These are phyloP conservation scores for Tachysurus fulvidraco DNA, from an alignment of 2,113 vertebrate species.

Conservation along the genomic window DNA sequence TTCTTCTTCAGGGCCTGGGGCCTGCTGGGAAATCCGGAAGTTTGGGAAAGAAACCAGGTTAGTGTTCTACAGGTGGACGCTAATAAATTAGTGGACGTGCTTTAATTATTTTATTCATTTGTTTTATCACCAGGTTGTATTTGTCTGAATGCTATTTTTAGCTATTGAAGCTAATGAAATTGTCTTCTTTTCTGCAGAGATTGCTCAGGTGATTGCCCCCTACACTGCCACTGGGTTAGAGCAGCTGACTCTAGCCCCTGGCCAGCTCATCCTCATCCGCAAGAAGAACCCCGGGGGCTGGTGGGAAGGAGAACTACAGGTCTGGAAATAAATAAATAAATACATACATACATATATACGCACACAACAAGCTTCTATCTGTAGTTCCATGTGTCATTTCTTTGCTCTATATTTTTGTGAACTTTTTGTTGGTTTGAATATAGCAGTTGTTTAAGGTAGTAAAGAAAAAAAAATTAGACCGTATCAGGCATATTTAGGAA, in stretches of 20 bases:
- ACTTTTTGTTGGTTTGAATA: not conserved
- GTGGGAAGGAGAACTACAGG: constrained; percentile 99
- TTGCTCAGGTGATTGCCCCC: constrained; percentile 95
- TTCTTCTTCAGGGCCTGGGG: constrained; percentile 78
- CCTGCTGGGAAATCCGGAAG: constrained; percentile 92
- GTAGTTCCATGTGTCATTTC: not conserved
- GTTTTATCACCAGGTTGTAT: not conserved
- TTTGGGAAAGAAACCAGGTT: constrained; percentile 98
- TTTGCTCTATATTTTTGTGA: not conserved
- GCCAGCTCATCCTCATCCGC: constrained; percentile 94
- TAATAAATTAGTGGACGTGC: not conserved
- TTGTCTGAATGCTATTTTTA: not conserved
- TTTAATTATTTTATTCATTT: not conserved
- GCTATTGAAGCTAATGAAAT: not conserved
- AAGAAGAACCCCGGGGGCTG: constrained; percentile 99
- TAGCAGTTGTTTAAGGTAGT: not conserved
- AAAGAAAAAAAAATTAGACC: not conserved
- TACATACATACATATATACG: constrained; percentile 9
- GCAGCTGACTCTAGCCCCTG: constrained; percentile 94
- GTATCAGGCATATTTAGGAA: not conserved
- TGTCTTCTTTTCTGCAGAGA: constrained; percentile 75
- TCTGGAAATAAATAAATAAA: constrained; percentile 59
- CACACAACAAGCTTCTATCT: not conserved
- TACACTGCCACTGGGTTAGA: constrained; percentile 93
- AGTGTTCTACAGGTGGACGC: constrained; percentile 50